Evolutionary conservation across 2,113 vertebrate species (phyloP), one percentile per base, ranked within the genome.

Genomic region (Micronycteris hirsuta): DNA sequence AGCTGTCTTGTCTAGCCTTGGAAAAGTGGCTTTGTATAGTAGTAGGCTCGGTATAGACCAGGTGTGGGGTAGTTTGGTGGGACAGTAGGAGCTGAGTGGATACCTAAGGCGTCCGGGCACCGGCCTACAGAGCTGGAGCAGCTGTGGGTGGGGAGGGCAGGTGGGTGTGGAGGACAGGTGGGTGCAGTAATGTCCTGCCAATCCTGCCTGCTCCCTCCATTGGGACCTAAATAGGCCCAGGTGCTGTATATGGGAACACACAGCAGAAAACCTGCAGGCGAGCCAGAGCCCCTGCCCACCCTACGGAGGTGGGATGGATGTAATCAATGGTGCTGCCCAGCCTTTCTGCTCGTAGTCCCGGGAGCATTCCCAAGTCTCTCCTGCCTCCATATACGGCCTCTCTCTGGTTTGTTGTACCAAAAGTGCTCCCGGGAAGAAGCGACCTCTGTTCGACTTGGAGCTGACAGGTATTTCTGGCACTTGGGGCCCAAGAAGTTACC

Each of bases 271-370:
- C 38, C 41, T 28, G 36, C 78, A 7, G 49, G 54, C 14, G 11
- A 36, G 8, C 52, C 24, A 17, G 14, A 31, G 54, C 36, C 14
- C 73, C 45, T 49, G 43, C 58, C 58, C 11, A 11, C 78, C 14
- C 36, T 12, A 3, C 6, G 54, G 14, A 38, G 52, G 8, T 1
- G 33, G 36, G n/a, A 3, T 7, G 7, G 20, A 22, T 4, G 13
- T 16, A 16, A 54, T 2, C n/a, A 9, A 17, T 3, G 36, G 36
- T 28, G 78, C 78, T 26, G 22, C 10, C 14, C 20, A 41, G 78
- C 78, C 15, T 36, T 20, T 58, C 24, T 1, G 24, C 26, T 12
- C 1, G 24, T 26, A 12, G 28, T 11, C 36, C 36, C 15, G 58
- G 36, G 78, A 31, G 54, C 58, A 3, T 24, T 38, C 52, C n/a